These are phyloP conservation scores for Neosilurus mollespiculum DNA, from an alignment of 2,797 vertebrate genomes.

Conservation along the genomic window DNA sequence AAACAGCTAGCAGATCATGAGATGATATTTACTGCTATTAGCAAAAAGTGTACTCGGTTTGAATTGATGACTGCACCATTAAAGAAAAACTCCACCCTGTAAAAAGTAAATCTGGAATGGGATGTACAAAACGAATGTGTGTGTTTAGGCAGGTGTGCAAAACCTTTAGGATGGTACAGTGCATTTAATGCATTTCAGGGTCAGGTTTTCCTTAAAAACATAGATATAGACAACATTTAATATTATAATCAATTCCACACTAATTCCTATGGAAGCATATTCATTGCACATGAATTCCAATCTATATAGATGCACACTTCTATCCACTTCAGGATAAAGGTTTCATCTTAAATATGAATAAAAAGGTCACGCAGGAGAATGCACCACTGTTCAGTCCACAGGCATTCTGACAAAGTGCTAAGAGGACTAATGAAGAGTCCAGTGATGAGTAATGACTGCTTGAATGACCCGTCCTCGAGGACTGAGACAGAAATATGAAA, in stretches of 20 bases:
- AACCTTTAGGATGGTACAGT: neutral
- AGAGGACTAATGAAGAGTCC: constrained; percentile 66
- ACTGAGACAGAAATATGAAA: constrained; percentile 28
- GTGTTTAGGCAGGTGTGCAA: neutral
- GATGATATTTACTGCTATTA: too few species aligned
- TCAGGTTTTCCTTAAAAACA: neutral
- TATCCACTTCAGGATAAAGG: neutral
- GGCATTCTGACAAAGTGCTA: constrained; percentile 56
- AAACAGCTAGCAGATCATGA: too few species aligned
- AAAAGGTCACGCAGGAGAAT: neutral
- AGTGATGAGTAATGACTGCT: constrained; percentile 69
- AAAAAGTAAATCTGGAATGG: neutral
- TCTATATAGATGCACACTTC: neutral
- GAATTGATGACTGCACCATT: too few species aligned
- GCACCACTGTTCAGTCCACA: neutral
- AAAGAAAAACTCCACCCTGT: neutral
- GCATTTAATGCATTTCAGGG: neutral
- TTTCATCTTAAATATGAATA: neutral
- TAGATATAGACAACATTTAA: neutral
- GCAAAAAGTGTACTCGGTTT: too few species aligned
- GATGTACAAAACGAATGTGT: neutral
- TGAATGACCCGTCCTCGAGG: constrained; percentile 58
- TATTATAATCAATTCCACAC: neutral
- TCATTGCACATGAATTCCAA: neutral
- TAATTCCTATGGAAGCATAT: neutral